Base-by-base conservation (phyloP, 2,113 vertebrate genomes). In the Scortum barcoo region DNA sequence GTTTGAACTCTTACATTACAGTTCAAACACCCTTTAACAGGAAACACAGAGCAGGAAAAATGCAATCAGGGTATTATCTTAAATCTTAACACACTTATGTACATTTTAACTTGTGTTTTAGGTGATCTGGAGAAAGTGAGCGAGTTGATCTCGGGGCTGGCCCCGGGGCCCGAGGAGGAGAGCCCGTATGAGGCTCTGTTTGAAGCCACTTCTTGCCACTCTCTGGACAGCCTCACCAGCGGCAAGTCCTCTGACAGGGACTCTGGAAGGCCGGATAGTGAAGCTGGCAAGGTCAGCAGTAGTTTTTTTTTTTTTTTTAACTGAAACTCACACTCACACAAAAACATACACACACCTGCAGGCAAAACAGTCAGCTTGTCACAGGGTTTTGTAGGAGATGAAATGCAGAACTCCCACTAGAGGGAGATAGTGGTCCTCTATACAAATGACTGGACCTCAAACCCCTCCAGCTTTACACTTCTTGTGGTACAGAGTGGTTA, bases 161-260 rank as follows among this genome's bases (percentile, higher is more conserved):
- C 97, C 17, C 89, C 65, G 1, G 87, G 91, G 20, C 95, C 93
- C 0, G 96, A 98, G 65, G 96, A 97, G 74, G 98, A 99, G 89
- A 97, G 97, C 65, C 97, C 97, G 0, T 99, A 99, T 0, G 98
- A 99, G 90, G 97, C 95, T 0, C 90, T 99, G 58, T 99, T 95
- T 87, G 98, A 98, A 2, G 97, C 98, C 4, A 96, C 97, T 0
- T 99, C 98, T 71, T 98, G 97, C 91, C 97, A 98, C 82, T 98
- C 98, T 1, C 81, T 99, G 90, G 97, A 99, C 94, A 99, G 97
- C 93, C 95, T 96, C 51, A 95, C 97, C 91, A 99, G 97, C 0
- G 97, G 97, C 44, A 97, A 96, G 24, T 98, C 97, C 0, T 99
- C 98, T 0, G 97, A 99, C 93, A 92, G 96, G 36, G 98, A 99